Base-by-base conservation (phyloP, 2,113 vertebrate species). In the Engystomops pustulosus region DNA sequence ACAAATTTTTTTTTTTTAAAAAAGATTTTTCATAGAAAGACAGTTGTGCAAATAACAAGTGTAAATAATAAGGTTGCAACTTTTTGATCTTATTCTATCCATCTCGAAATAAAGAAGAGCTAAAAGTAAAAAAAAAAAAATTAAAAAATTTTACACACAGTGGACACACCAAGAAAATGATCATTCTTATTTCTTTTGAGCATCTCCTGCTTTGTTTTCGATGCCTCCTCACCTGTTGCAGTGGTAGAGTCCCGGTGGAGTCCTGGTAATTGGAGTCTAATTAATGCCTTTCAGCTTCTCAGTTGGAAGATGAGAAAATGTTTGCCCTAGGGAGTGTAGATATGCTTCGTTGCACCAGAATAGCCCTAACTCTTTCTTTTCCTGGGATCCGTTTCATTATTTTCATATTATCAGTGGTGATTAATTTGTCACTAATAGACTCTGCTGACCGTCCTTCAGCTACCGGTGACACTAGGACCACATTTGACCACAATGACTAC, bases 181-280 rank as follows among this genome's bases (percentile, higher is more conserved):
- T n/a, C n/a, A n/a, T n/a, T n/a, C n/a, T 60, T 60, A 12, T 62
- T 62, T 30, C 14, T 9, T 67, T 38, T 1, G 17, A 12, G 32
- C 6, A 14, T 27, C 51, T 65, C 69, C 87, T 71, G 90, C 93
- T 93, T 93, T 91, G 91, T 88, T 91, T 86, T 81, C 78, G 84
- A 70, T 36, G 58, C 34, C n/a, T 47, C 45, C 32, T 85, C 80
- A 76, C 70, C 85, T 83, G 83, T 80, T 36, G 49, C 70, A 11
- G 58, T 67, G 60, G 36, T 3, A 18, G 32, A 62, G 27, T 76
- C 86, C 83, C 70, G 18, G 34, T 18, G 81, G 70, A 83, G 79
- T n/a, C 12, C 68, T 68, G 58, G 80, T 87, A 88, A 88, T 88
- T 87, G 85, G 86, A 36, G 62, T 79, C 79, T 20, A 58, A 83